Evolutionary conservation across 2,888 invertebrate species (phyloP), one percentile per base, ranked within the genome.

Genomic region (Trichogramma evanescens): DNA sequence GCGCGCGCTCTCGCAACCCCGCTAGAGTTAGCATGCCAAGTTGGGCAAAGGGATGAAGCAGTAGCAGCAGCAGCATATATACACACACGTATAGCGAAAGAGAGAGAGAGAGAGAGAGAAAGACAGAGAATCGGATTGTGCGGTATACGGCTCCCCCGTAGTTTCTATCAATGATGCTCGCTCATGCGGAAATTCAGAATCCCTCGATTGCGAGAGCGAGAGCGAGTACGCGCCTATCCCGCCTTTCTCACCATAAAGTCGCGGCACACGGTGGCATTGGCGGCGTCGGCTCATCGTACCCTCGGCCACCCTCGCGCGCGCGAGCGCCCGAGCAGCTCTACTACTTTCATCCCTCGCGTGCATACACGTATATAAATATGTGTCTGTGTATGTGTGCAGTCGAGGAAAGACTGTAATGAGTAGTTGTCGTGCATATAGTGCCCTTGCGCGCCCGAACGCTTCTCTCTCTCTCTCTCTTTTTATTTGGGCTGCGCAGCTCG

Each of bases 131-230:
- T 26, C 26, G 26, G 26, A 26, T 26, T 26, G 26, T 69, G 67
- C 68, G 67, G 67, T 66, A 64, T 56, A 44, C 48, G 61, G 54
- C 63, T 65, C 67, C 69, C 69, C 67, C 66, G 70, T 69, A 71
- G 74, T 71, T 74, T 77, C 74, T 76, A 76, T 77, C 76, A 77
- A 77, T 75, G 75, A 71, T 72, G 70, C 64, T 68, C 74, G 69
- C 73, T 76, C 77, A 76, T 76, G 77, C 71, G 76, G 75, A 78
- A 78, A 76, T 70, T 72, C 70, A 67, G 74, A 74, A 75, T 76
- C 72, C 67, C 74, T 72, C 68, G 69, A 26, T 26, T 26, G 26
- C 26, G 26, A n/a, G n/a, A n/a, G n/a, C n/a, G n/a, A n/a, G n/a
- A 26, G 26, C 26, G 26, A 26, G 26, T 26, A 26, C 68, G 71